Percentiles rank a stretch among this genome's conserved stretches.
phyloP scores from a whole-genome alignment of 2,113 vertebrate genomes.

The Datnioides undecimradiatus region DNA sequence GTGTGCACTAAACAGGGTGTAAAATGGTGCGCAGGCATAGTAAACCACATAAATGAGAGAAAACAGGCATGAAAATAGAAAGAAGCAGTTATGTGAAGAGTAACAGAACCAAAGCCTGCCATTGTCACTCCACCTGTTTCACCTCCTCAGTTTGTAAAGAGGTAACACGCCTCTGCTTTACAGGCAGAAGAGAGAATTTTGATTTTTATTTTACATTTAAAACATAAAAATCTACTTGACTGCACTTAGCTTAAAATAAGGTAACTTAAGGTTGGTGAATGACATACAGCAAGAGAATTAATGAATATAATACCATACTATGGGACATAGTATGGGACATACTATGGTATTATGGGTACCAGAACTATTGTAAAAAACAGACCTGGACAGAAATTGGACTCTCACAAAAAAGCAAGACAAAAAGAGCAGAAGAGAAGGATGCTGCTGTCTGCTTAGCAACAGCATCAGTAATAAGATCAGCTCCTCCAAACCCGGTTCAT shows the following conservation, averaged over 20 bases:
- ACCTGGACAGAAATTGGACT: background rate
- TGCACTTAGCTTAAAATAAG: background rate
- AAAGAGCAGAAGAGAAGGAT: conserved; percentile 7
- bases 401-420: background rate
- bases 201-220: background rate
- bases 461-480: conserved; percentile 34
- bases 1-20: background rate
- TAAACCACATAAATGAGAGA: too few species aligned
- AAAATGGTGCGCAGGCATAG: too few species aligned
- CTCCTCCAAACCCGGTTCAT: conserved; percentile 23
- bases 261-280: background rate
- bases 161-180: background rate
- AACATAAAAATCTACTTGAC: background rate
- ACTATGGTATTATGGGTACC: too few species aligned
- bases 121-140: background rate
- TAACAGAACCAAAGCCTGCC: too few species aligned
- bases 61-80: too few species aligned
- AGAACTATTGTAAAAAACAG: background rate
- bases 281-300: too few species aligned
- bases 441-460: conserved; percentile 51
- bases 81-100: too few species aligned
- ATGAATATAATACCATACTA: too few species aligned
- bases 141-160: background rate
- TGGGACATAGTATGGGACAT: too few species aligned
- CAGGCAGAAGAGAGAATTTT: background rate